Base-by-base conservation (phyloP, 2,113 vertebrate species). In the Mormyrus iriodes region DNA sequence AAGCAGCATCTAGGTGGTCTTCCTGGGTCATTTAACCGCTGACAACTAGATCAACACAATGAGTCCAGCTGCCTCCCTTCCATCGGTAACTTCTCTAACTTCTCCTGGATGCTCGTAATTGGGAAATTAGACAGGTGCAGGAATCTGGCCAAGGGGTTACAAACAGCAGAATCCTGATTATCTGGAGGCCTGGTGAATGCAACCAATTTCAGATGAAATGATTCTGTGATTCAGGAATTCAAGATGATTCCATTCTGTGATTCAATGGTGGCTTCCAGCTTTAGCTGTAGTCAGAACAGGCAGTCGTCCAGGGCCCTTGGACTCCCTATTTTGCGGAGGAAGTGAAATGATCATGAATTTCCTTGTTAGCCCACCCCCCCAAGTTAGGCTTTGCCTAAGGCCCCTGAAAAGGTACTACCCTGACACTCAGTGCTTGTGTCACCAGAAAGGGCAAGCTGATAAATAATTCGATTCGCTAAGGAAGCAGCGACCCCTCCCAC, bases 341-440 rank as follows among this genome's bases (percentile, higher is more conserved):
- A 65, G 61, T 12, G n/a, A 65, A 69, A 31, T 69, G 61, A 69
- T 65, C 61, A 65, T 31, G 61, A 69, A 69, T 69, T 15, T 31
- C 10, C 61, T 12, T 12, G 61, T 2, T 65, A 12, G 24, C 9
- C 61, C 3, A 0, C 58, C n/a, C 58, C 58, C 9, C 9, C n/a
- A 27, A 31, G 10, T 69, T 69, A 69, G 31, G 27, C 27, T 69
- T 69, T 31, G 61, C 61, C n/a, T 69, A 27, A 3, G 61, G 27
- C 61, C 61, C 61, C 61, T 1, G 27, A 12, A 65, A 27, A 65
- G 61, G 61, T 13, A 65, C 94, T 93, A 94, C 93, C 13, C 9
- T 86, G 51, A 53, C 24, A 35, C 85, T 86, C 49, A 52, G 17
- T 53, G 51, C 85, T 48, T n/a, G 15, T 53, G 46, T 53, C 17